These are phyloP conservation scores for Triplophysa rosa DNA, from an alignment of 2,113 vertebrate species.

Conservation along the genomic window DNA sequence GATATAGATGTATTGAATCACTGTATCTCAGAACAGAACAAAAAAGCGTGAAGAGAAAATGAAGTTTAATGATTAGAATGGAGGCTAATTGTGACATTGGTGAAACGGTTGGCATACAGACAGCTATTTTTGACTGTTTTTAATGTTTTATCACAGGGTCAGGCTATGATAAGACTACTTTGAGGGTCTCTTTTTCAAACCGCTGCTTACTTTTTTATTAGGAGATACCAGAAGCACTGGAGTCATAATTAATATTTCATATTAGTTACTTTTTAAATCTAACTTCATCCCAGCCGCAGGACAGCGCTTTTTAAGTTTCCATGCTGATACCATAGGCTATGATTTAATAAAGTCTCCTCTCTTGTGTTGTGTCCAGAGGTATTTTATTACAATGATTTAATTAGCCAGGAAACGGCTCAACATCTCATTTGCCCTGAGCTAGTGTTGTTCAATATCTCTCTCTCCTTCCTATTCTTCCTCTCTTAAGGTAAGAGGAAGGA, in stretches of 20 bases:
- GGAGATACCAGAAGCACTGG: slow-evolving; percentile 46
- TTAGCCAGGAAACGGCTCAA: slow-evolving; percentile 65
- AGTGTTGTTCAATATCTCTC: slow-evolving; percentile 20
- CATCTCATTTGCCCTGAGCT: slow-evolving; percentile 37
- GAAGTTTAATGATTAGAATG: not conserved
- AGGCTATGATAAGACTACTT: slow-evolving; percentile 38
- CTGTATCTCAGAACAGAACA: not conserved
- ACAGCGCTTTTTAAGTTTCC: slow-evolving; percentile 65
- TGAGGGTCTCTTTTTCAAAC: slow-evolving; percentile 38
- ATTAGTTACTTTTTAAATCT: slow-evolving; percentile 74
- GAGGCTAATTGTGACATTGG: too few species aligned
- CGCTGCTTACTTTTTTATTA: slow-evolving; percentile 42
- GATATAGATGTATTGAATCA: not conserved
- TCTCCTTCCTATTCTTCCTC: not conserved
- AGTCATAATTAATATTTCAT: slow-evolving; percentile 73
- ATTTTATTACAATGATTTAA: slow-evolving; percentile 69
- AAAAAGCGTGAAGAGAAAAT: not conserved
- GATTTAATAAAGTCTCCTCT: slow-evolving; percentile 72
- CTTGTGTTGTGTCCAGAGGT: slow-evolving; percentile 60
- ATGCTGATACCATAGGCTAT: slow-evolving; percentile 65
- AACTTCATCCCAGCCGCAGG: slow-evolving; percentile 62
- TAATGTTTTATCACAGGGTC: not conserved
- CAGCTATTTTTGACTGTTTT: slow-evolving; percentile 25
- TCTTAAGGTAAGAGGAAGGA: slow-evolving; percentile 29
- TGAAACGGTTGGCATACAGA: not conserved